A percentile compares a stretch with the other conserved stretches of the same genome.
phyloP scores from a whole-genome alignment of 2,888 invertebrate species.

The Quadroppia sp. region DNA sequence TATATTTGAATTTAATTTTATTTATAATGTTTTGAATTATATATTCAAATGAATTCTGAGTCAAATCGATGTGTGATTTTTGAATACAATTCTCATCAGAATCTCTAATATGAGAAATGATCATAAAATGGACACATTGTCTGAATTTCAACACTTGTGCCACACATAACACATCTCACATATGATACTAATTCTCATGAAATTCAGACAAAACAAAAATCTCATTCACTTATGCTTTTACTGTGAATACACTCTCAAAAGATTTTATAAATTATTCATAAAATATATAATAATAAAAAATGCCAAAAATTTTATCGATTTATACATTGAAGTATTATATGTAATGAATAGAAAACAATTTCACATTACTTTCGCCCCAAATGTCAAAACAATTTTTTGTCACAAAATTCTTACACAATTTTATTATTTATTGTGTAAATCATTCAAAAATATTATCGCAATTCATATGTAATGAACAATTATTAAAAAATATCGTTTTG shows the following conservation, averaged over 20 bases:
- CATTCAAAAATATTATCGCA: neutral
- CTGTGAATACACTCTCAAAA: neutral
- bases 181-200: too few species aligned
- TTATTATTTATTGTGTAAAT: neutral
- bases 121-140: neutral
- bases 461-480: conserved; percentile 6
- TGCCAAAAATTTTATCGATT: conserved; percentile 21
- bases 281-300: neutral
- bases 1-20: neutral
- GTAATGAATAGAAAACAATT: neutral
- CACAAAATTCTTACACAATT: neutral
- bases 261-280: neutral
- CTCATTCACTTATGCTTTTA: neutral
- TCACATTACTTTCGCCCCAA: conserved; percentile 27
- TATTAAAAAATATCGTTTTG: neutral
- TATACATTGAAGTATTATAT: neutral
- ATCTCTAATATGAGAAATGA: neutral
- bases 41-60: neutral
- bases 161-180: neutral
- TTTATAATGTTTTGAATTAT: neutral
- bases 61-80: neutral
- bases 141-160: neutral
- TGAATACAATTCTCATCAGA: neutral
- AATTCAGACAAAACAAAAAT: neutral
- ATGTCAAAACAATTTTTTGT: conserved; percentile 4